Conservation (phyloP, 2,797 vertebrate species). For the Myotis vivesi region DNA sequence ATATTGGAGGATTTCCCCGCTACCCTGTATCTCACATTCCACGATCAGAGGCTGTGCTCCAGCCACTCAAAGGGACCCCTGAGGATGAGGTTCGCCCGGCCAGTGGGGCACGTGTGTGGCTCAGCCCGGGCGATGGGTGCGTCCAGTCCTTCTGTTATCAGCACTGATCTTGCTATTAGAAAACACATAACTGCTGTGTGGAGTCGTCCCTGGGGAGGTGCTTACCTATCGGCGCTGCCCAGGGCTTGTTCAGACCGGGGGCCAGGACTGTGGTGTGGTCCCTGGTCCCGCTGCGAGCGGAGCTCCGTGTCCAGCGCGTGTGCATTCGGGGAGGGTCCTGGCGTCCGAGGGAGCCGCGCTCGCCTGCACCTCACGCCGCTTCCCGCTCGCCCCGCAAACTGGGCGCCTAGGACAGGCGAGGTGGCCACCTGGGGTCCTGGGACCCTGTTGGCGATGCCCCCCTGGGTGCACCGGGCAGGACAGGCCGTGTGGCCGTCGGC, state of each 20-base stretch:
- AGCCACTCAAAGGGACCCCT: no score
- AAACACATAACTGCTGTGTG: background rate
- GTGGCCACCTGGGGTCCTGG: fast-evolving
- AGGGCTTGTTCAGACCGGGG: background rate
- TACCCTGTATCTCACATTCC: background rate
- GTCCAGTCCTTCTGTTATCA: background rate
- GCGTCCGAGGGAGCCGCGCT: background rate
- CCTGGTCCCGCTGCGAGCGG: background rate
- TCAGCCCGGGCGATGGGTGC: no score
- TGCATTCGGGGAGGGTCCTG: background rate
- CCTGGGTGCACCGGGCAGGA: fast-evolving
- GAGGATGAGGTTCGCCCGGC: fast-evolving
- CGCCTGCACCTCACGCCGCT: background rate
- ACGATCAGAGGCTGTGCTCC: background rate
- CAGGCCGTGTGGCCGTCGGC: background rate
- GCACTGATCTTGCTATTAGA: background rate
- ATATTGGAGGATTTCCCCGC: background rate
- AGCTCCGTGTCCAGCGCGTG: background rate
- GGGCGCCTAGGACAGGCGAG: fast-evolving
- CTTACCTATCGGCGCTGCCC: background rate
- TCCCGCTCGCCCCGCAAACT: background rate
- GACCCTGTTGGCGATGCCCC: fast-evolving
- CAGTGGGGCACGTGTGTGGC: no score
- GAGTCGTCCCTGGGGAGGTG: background rate
- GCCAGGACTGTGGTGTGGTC: fast-evolving